A percentile compares a stretch with the other conserved stretches of the same genome.
phyloP scores from a whole-genome alignment of 2,797 vertebrate genomes.

The Fringilla coelebs region DNA sequence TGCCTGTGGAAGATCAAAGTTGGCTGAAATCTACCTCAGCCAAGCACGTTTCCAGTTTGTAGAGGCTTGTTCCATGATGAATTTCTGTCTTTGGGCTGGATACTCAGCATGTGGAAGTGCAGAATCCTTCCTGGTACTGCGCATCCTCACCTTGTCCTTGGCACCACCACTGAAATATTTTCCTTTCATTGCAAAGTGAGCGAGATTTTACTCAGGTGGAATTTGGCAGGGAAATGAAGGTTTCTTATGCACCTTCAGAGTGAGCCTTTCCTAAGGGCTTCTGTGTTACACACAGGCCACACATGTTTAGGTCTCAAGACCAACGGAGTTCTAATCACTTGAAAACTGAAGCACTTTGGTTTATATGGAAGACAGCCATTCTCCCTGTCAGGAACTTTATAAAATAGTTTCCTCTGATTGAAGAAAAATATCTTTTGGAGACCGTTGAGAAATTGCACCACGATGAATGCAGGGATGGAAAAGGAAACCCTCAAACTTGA shows the following conservation, averaged over 20 bases:
- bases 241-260: neutral
- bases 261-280: neutral
- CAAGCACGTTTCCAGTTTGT: neutral
- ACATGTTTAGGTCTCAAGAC: neutral
- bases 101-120: neutral
- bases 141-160: neutral
- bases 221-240: neutral
- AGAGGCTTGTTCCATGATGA: neutral
- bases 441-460: fast-evolving
- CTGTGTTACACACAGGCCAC: neutral
- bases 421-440: neutral
- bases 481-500: neutral
- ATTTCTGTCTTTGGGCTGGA: neutral
- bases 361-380: neutral
- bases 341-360: neutral
- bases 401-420: neutral
- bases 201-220: neutral
- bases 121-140: neutral
- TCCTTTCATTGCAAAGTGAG: neutral
- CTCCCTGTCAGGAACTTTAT: neutral
- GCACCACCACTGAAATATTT: neutral
- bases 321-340: neutral
- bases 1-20: neutral
- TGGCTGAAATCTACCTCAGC: neutral
- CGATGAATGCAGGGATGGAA: neutral